These are phyloP conservation scores for Drosophila quadrilineata DNA, from an alignment of 1,140 invertebrate genomes.

Conservation along the genomic window DNA sequence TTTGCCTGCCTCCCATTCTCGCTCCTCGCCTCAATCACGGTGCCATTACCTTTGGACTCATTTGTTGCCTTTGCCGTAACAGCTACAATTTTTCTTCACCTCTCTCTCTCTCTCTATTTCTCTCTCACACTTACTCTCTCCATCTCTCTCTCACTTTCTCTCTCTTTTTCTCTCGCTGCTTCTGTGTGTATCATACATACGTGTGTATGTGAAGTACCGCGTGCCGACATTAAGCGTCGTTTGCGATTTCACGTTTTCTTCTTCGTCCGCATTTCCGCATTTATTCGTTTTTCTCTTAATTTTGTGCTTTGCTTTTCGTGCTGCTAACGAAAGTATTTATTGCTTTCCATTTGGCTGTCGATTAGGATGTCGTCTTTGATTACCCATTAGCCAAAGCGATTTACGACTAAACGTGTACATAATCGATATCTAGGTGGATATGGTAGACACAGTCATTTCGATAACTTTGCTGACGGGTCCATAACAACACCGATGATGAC, in stretches of 20 bases:
- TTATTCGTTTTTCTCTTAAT: too few species aligned
- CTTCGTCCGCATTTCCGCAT: too few species aligned
- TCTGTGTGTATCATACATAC: not conserved
- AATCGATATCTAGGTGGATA: too few species aligned
- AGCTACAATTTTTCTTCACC: not conserved
- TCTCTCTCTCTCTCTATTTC: not conserved
- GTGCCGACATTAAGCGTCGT: slow-evolving; percentile 41
- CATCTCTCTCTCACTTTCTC: not conserved
- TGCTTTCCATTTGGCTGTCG: slow-evolving; percentile 20
- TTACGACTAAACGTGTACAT: too few species aligned
- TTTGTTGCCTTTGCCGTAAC: too few species aligned
- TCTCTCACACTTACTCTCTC: not conserved
- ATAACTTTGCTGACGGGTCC: too few species aligned
- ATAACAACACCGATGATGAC: too few species aligned
- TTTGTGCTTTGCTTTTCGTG: too few species aligned
- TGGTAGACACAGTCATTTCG: too few species aligned
- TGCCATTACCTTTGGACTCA: too few species aligned
- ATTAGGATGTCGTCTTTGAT: slow-evolving; percentile 5
- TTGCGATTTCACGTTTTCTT: slow-evolving; percentile 45
- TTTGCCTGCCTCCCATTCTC: not conserved
- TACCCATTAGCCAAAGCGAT: slow-evolving; percentile 6
- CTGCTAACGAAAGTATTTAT: slow-evolving; percentile 24
- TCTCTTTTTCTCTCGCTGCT: not conserved
- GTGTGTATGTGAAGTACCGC: slow-evolving; percentile 9
- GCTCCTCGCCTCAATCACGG: not conserved